These are phyloP conservation scores for Hippasteria phrygiana DNA, from an alignment of 53 echinoderm and acorn worm species.

Conservation along the genomic window DNA sequence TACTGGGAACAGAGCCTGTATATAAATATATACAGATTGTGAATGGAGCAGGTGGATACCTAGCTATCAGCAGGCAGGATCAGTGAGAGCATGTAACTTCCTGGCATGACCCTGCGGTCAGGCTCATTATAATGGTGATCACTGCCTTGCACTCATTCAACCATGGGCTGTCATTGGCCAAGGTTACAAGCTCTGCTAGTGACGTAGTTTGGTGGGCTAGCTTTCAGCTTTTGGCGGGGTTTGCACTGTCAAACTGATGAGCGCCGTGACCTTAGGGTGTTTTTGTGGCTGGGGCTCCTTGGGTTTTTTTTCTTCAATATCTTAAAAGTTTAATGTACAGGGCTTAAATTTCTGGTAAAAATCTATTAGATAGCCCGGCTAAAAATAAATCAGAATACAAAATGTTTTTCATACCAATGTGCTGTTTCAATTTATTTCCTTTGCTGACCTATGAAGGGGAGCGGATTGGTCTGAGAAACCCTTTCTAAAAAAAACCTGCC, in stretches of 20 bases:
- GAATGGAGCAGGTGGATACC: background rate
- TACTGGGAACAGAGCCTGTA: background rate
- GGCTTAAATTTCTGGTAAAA: too few relatives aligned
- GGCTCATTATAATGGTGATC: conserved; percentile 7
- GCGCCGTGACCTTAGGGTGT: background rate
- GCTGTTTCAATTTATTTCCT: too few relatives aligned
- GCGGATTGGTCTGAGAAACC: too few relatives aligned
- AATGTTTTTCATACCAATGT: too few relatives aligned
- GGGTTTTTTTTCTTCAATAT: background rate
- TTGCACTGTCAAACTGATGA: background rate
- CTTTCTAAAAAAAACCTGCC: too few relatives aligned
- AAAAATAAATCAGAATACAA: too few relatives aligned
- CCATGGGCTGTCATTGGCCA: conserved; percentile 7
- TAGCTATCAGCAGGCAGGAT: background rate
- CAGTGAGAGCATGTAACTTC: conserved; percentile 13
- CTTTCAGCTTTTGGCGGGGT: background rate
- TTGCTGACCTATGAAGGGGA: too few relatives aligned
- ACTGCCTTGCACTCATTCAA: background rate
- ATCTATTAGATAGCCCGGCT: too few relatives aligned
- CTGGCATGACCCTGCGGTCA: background rate
- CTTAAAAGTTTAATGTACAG: background rate
- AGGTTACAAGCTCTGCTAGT: background rate
- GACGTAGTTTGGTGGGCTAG: conserved; percentile 14
- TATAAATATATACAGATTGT: background rate
- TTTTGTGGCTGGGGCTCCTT: background rate